Conservation (phyloP, 2,888 invertebrate species). For the Oligia fasciuncula region DNA sequence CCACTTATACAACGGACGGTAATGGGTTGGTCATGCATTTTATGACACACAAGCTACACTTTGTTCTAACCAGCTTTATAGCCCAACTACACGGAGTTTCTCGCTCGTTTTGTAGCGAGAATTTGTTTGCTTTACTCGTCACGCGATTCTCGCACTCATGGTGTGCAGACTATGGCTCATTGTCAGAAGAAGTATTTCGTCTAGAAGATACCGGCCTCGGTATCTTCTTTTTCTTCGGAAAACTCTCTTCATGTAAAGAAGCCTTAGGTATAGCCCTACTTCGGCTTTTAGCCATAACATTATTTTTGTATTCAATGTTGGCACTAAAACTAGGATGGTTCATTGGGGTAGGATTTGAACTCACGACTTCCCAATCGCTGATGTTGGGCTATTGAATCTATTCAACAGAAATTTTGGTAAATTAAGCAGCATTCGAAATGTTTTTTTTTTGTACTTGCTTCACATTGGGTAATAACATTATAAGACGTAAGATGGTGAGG, state of each 20-base stretch:
- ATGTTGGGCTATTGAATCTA: slow-evolving; percentile 59
- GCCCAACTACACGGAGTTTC: background rate
- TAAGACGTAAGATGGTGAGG: background rate
- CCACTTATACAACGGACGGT: slow-evolving; percentile 45
- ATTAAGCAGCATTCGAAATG: slow-evolving; percentile 27
- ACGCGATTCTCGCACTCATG: background rate
- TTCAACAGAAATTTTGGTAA: slow-evolving; percentile 47
- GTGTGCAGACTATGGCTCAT: background rate
- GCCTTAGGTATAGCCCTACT: slow-evolving; percentile 17
- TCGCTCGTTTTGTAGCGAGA: background rate
- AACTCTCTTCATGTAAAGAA: slow-evolving; percentile 4
- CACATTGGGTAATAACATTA: slow-evolving; percentile 11
- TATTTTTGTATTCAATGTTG: background rate
- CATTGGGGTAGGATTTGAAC: slow-evolving; percentile 53
- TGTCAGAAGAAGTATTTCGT: background rate
- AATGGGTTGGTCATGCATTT: slow-evolving; percentile 32
- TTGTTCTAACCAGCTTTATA: slow-evolving; percentile 19
- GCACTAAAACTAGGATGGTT: slow-evolving; percentile 47
- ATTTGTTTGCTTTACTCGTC: background rate
- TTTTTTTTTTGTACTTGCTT: slow-evolving; percentile 32
- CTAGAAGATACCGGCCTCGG: no score
- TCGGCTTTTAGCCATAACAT: slow-evolving; percentile 16
- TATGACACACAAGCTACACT: slow-evolving; percentile 20
- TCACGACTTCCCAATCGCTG: slow-evolving; percentile 56
- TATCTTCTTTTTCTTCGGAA: background rate